phyloP scores from a whole-genome alignment of 2,888 invertebrate genomes.

The Brenthis daphne region DNA sequence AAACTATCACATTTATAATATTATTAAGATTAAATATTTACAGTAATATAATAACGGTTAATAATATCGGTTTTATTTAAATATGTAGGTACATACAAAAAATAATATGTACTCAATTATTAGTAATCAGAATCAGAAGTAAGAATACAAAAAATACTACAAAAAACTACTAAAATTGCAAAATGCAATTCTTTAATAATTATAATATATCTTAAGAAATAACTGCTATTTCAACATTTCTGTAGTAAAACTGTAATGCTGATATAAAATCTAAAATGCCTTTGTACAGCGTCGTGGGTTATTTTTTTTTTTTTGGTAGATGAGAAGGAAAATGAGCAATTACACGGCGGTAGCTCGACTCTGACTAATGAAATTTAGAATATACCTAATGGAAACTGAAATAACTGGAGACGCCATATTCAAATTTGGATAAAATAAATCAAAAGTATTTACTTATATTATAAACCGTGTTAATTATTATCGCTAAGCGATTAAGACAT shows the following conservation, averaged over 20 bases:
- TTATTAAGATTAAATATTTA: too few relatives aligned
- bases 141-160: too few relatives aligned
- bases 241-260: constrained; percentile 7
- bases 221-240: constrained; percentile 4
- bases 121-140: too few relatives aligned
- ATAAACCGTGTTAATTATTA: too few relatives aligned
- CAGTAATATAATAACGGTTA: too few relatives aligned
- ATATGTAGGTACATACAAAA: too few relatives aligned
- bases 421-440: constrained; percentile 9
- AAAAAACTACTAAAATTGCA: too few relatives aligned
- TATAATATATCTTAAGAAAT: not conserved
- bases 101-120: too few relatives aligned
- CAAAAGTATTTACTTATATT: not conserved
- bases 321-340: constrained; percentile 78
- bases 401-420: constrained; percentile 49
- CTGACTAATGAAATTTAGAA: constrained; percentile 81
- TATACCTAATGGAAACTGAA: constrained; percentile 63
- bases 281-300: constrained; percentile 40
- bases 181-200: not conserved
- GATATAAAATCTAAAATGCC: constrained; percentile 19
- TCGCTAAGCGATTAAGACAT: not conserved
- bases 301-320: constrained; percentile 64
- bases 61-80: too few relatives aligned
- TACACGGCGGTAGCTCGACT: constrained; percentile 74
- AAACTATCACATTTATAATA: too few relatives aligned